phyloP scores from a whole-genome alignment of 2,797 vertebrate genomes.

The Lepus oiostolus region DNA sequence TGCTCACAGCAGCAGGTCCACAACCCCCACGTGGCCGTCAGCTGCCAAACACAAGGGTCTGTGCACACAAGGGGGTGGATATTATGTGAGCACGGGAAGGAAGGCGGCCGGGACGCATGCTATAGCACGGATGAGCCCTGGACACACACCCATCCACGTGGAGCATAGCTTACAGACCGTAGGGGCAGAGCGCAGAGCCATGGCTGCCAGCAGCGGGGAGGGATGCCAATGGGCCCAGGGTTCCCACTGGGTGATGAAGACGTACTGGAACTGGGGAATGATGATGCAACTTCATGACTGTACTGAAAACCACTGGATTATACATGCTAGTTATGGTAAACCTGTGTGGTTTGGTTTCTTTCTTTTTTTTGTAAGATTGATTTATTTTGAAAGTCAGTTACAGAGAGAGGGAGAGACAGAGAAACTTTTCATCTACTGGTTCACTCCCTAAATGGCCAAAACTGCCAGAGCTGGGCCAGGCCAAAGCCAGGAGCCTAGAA shows the following conservation, averaged over 20 bases:
- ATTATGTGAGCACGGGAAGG: neutral
- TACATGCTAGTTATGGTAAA: too few species aligned
- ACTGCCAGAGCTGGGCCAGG: neutral
- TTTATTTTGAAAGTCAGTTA: too few species aligned
- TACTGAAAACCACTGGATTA: neutral
- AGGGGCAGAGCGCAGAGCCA: neutral
- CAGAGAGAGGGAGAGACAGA: too few species aligned
- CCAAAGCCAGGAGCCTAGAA: too few species aligned
- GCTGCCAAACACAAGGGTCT: neutral
- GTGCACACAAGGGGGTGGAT: too few species aligned
- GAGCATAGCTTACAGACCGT: too few species aligned
- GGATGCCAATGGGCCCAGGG: neutral
- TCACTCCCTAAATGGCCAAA: neutral
- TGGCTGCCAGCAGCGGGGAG: neutral
- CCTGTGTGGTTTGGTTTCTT: too few species aligned
- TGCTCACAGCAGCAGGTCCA: neutral
- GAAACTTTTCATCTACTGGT: too few species aligned
- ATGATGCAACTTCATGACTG: neutral
- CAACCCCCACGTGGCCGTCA: neutral
- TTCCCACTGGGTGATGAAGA: neutral
- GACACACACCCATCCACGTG: too few species aligned
- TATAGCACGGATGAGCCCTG: neutral
- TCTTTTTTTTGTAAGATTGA: too few species aligned
- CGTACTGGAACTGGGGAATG: neutral
- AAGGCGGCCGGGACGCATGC: neutral